Percentiles rank a stretch among this genome's conserved stretches.
These are phyloP conservation scores for Sphenopsis melanotis DNA, from an alignment of 2,797 vertebrate genomes.

Conservation along the genomic window DNA sequence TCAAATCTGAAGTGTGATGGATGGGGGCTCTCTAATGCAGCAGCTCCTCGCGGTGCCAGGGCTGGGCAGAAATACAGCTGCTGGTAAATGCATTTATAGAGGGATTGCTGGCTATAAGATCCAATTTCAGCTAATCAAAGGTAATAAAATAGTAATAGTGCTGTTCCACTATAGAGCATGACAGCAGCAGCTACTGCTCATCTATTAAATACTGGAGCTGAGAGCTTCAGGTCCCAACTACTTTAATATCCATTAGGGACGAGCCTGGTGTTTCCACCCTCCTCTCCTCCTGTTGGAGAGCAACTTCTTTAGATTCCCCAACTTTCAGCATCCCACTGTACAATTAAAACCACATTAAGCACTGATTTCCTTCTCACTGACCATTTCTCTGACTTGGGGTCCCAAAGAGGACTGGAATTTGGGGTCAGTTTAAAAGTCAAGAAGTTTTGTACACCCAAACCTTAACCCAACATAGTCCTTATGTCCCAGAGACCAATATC, in stretches of 20 bases:
- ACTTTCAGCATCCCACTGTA: neutral
- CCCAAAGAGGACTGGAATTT: neutral
- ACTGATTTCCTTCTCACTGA: neutral
- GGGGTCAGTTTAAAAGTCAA: neutral
- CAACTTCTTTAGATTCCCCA: neutral
- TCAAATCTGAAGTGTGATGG: slow-evolving; percentile 39
- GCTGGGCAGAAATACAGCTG: neutral
- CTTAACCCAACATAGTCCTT: accelerated
- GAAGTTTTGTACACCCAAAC: neutral
- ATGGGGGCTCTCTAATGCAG: slow-evolving; percentile 7
- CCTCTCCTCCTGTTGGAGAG: neutral
- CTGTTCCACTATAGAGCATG: neutral
- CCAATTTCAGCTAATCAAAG: slow-evolving; percentile 36
- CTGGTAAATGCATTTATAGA: neutral
- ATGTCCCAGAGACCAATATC: neutral
- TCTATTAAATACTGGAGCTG: neutral
- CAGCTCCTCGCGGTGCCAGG: neutral
- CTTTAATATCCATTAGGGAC: neutral
- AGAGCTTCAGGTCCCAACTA: neutral
- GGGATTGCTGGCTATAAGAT: neutral
- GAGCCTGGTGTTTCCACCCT: neutral
- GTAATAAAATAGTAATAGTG: slow-evolving; percentile 37
- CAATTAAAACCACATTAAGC: neutral
- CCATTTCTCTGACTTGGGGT: accelerated
- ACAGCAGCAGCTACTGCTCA: slow-evolving; percentile 32